These are phyloP conservation scores for Prionailurus viverrinus DNA, from an alignment of 2,113 vertebrate genomes.

Conservation along the genomic window DNA sequence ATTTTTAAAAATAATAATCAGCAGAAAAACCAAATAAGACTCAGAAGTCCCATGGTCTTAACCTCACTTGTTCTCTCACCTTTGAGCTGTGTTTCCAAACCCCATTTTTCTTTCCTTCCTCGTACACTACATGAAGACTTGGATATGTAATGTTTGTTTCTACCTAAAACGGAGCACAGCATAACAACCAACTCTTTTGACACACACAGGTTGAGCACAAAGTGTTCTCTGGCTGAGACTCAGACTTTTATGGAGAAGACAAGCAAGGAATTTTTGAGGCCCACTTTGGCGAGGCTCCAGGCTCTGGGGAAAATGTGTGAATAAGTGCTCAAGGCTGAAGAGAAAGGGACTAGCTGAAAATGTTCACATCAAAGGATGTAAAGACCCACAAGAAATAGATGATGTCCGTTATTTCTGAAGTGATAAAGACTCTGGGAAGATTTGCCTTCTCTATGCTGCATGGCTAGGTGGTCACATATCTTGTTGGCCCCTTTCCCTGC, in stretches of 20 bases:
- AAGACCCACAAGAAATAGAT: constrained; percentile 76
- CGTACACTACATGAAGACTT: not conserved
- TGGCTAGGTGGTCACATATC: too few species aligned
- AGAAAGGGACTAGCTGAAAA: constrained; percentile 55
- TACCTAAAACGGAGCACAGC: not conserved
- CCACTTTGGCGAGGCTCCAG: not conserved
- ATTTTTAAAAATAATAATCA: not conserved
- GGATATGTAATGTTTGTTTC: not conserved
- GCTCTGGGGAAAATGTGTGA: not conserved
- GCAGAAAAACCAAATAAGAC: not conserved
- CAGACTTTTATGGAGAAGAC: rapidly evolving
- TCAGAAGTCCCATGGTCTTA: not conserved
- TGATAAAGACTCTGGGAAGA: constrained; percentile 51
- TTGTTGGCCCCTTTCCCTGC: not conserved
- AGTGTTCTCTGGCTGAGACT: not conserved
- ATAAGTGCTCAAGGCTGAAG: constrained; percentile 65
- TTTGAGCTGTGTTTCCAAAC: constrained; percentile 5
- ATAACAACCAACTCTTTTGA: not conserved
- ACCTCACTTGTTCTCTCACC: not conserved
- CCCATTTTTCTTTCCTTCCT: not conserved
- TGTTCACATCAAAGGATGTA: constrained; percentile 72
- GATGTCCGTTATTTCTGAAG: constrained; percentile 68
- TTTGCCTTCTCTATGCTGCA: not conserved
- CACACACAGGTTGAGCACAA: too few species aligned
- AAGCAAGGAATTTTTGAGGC: constrained; percentile 45